Conservation (phyloP, 2,888 invertebrate species). For the Anoncus sp. region DNA sequence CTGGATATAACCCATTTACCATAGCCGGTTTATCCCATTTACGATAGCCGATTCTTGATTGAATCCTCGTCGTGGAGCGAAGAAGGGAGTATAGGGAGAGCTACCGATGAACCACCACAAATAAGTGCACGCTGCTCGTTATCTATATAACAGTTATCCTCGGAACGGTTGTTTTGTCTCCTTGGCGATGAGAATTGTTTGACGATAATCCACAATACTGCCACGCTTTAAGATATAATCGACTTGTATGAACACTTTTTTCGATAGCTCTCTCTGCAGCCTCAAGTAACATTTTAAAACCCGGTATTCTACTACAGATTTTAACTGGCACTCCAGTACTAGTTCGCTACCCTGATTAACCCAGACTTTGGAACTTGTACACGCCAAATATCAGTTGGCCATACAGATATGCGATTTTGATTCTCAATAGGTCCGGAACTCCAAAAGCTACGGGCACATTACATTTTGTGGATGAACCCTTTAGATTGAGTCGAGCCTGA, state of each 20-base stretch:
- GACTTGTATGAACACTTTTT: not conserved
- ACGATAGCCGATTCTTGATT: constrained; percentile 77
- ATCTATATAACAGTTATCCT: constrained; percentile 2
- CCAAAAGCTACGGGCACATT: not conserved
- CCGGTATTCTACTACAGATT: not conserved
- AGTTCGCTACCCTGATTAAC: not conserved
- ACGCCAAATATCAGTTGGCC: not conserved
- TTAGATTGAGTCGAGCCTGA: no score
- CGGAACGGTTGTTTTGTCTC: constrained; percentile 39
- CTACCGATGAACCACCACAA: constrained; percentile 35
- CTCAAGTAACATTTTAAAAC: not conserved
- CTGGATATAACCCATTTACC: constrained; percentile 73
- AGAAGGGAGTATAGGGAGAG: no score
- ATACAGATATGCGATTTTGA: not conserved
- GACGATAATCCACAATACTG: constrained; percentile 38
- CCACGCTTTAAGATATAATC: not conserved
- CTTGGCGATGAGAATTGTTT: constrained; percentile 54
- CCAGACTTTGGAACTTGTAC: not conserved
- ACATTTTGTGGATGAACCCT: no score
- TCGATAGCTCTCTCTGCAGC: not conserved
- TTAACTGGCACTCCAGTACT: not conserved
- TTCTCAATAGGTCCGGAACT: not conserved
- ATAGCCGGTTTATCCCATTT: constrained; percentile 75
- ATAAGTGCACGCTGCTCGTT: constrained; percentile 17
- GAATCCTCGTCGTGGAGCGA: constrained; percentile 74